These are phyloP conservation scores for Hypotaenidia philippensis DNA, from an alignment of 2,797 vertebrate genomes.

Conservation along the genomic window DNA sequence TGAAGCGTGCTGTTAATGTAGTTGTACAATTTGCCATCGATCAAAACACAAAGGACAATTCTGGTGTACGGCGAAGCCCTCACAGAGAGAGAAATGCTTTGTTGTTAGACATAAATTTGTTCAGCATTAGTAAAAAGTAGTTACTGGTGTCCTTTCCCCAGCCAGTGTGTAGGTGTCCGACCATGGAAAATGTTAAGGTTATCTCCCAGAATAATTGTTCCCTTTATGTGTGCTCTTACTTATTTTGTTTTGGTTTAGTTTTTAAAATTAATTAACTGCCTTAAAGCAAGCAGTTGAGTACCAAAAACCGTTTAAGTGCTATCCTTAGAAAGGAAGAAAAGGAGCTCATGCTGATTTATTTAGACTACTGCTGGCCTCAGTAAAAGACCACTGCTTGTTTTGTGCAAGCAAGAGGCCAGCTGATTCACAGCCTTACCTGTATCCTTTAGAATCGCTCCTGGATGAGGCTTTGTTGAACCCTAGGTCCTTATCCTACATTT, in stretches of 20 bases:
- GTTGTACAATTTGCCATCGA: neutral
- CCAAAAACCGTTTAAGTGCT: neutral
- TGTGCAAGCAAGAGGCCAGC: neutral
- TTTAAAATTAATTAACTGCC: neutral
- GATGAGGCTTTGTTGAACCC: neutral
- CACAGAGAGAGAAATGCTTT: neutral
- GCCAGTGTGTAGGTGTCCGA: neutral
- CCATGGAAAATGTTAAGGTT: neutral
- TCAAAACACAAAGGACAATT: neutral
- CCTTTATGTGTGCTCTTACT: neutral
- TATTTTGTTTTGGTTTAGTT: neutral
- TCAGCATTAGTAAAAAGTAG: neutral
- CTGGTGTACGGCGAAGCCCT: neutral
- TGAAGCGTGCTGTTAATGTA: neutral
- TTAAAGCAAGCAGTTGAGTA: neutral
- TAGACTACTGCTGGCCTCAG: neutral
- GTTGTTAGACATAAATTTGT: neutral
- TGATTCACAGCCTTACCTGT: neutral
- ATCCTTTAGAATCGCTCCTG: neutral
- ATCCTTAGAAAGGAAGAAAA: neutral
- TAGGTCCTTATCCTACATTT: slow-evolving; percentile 1
- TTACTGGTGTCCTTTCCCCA: neutral
- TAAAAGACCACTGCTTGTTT: neutral
- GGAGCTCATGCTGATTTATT: neutral
- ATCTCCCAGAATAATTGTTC: neutral